Evolutionary conservation across 2,797 vertebrate genomes (phyloP).

Genomic region (Diceros bicornis): DNA sequence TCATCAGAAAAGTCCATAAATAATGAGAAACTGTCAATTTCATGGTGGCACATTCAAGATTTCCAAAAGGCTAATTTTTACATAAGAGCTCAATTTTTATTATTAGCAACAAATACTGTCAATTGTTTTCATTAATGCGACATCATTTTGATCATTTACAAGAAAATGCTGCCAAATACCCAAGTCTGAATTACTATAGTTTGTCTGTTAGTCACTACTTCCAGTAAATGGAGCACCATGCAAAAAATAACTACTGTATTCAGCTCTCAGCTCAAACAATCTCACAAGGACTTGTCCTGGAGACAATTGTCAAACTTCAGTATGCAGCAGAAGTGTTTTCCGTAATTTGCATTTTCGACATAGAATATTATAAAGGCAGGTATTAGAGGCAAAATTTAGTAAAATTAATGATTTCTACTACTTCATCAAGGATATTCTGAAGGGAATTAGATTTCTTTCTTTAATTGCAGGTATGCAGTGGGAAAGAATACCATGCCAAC

Average conservation of each 20-base stretch:
- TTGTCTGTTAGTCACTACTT: not conserved
- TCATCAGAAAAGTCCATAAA: not conserved
- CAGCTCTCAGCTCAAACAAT: not conserved
- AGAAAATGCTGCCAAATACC: not conserved
- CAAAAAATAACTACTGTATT: not conserved
- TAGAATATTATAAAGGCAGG: not conserved
- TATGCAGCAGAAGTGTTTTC: not conserved
- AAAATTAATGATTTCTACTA: not conserved
- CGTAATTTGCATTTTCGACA: not conserved
- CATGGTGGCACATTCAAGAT: not conserved
- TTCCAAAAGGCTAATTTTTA: constrained; percentile 14
- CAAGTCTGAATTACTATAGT: not conserved
- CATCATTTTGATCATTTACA: constrained; percentile 9
- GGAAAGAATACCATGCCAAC: not conserved
- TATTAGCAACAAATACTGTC: not conserved
- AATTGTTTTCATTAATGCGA: not conserved
- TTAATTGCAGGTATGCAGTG: no score
- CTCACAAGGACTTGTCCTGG: not conserved
- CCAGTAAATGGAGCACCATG: not conserved
- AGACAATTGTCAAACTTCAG: not conserved
- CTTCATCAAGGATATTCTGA: not conserved
- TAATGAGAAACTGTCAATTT: not conserved
- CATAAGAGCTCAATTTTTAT: not conserved
- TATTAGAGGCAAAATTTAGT: not conserved
- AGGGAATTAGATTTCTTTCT: not conserved